phyloP scores from a whole-genome alignment of 2,113 vertebrate genomes.

The Cyprinodon variegatus region DNA sequence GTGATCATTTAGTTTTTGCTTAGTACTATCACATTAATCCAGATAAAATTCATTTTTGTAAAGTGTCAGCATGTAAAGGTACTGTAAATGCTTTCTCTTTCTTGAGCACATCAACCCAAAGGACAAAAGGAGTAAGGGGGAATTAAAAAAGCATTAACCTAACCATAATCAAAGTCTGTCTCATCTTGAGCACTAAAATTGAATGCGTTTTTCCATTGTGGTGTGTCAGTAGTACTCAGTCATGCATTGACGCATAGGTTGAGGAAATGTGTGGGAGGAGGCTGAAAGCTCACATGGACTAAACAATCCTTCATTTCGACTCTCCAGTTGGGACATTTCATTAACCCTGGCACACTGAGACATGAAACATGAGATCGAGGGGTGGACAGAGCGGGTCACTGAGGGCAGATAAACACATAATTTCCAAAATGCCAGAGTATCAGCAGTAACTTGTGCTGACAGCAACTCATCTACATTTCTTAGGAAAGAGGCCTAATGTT shows the following conservation, averaged over 20 bases:
- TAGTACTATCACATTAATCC: not conserved
- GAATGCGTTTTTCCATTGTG: constrained; percentile 1
- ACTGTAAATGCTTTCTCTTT: not conserved
- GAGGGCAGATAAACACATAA: constrained; percentile 13
- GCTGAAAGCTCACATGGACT: constrained; percentile 33
- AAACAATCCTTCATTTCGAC: constrained; percentile 44
- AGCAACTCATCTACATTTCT: constrained; percentile 37
- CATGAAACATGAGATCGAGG: constrained; percentile 43
- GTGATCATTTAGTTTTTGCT: not conserved
- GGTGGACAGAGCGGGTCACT: constrained; percentile 20
- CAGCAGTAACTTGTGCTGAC: constrained; percentile 54
- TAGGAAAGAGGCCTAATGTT: constrained; percentile 31
- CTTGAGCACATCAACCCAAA: not conserved
- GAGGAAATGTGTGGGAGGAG: constrained; percentile 30
- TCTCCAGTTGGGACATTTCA: constrained; percentile 62
- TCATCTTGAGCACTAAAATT: constrained; percentile 13
- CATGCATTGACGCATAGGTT: constrained; percentile 22
- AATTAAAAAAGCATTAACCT: constrained; percentile 19
- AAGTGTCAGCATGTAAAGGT: not conserved
- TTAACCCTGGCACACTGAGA: constrained; percentile 62
- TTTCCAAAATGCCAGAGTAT: constrained; percentile 59
- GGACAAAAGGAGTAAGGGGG: constrained; percentile 6
- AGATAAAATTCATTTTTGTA: not conserved
- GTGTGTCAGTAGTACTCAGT: constrained; percentile 8
- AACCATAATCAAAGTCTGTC: constrained; percentile 14